Base-by-base conservation (phyloP, 2,113 vertebrate species). In the Podarcis raffonei region DNA sequence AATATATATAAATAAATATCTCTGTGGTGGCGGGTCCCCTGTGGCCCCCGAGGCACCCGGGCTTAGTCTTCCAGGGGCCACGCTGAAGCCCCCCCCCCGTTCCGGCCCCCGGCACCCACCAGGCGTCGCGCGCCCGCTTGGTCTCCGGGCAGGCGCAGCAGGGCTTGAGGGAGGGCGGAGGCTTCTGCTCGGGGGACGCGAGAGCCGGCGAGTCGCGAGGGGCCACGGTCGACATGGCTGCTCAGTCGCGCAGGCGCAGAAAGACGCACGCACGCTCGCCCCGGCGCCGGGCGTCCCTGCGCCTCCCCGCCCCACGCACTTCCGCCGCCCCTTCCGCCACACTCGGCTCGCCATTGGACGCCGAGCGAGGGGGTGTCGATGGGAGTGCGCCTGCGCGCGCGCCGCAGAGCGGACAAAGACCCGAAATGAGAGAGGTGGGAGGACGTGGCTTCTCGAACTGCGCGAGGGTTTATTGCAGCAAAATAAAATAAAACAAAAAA, bases 81-180 rank as follows among this genome's bases (percentile, higher is more conserved):
- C 1, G 0, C 8, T 2, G 48, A 48, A 11, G 8, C 7, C 30
- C 39, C 1, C 62, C 25, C 35, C 39, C 39, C 39, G 39, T 13
- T 25, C 23, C 32, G 32, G 1, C 22, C 2, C 78, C 30, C 2
- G 1, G n/a, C 13, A 84, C 87, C 96, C 93, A 99, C 99, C 99
- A 99, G 39, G 97, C 96, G 91, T 99, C 99, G 83, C 99, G 95
- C 90, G 97, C 98, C 94, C 98, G 98, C 96, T 99, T 99, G 15
- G 99, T 99, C 92, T 99, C 98, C 0, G 99, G 99, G 92, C 99
- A 99, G 62, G 99, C 99, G 68, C 99, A 99, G 95, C 99, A 99
- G 0, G 98, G 95, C 81, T 97, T 99, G 92, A 99, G 59, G 37
- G 35, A 2, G 27, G 87, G 95, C 0, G 98, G 98, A 94, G 98